phyloP scores from a whole-genome alignment of 2,113 vertebrate species.

The Elgaria multicarinata region DNA sequence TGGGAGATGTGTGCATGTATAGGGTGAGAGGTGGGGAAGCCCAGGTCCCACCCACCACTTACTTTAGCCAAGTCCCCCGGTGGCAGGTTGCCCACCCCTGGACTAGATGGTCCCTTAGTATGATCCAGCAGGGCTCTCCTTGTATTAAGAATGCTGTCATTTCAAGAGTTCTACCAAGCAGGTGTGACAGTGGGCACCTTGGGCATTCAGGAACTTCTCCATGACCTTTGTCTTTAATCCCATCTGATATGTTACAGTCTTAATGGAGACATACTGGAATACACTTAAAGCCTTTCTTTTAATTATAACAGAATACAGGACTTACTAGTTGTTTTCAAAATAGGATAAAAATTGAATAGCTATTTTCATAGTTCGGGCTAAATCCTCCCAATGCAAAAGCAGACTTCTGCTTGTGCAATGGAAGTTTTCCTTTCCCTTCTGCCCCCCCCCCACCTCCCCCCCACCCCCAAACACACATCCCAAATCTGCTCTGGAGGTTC shows the following conservation, averaged over 20 bases:
- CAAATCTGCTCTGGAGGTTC: not conserved
- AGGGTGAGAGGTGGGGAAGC: no score
- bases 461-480: no score
- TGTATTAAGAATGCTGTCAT: not conserved
- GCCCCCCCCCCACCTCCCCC: no score
- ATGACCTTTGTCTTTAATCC: not conserved
- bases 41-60: no score
- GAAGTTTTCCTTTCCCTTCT: no score
- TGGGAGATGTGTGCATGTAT: no score
- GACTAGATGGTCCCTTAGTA: not conserved
- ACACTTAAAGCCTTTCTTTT: not conserved
- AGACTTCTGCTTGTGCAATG: no score
- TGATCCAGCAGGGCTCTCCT: not conserved
- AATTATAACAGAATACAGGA: not conserved
- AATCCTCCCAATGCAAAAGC: no score
- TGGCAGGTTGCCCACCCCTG: not conserved
- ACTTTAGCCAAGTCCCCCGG: no score
- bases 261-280: not conserved
- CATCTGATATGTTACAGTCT: not conserved
- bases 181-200: no score
- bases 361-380: not conserved
- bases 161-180: not conserved
- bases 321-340: not conserved
- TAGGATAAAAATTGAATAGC: not conserved
- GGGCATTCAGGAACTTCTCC: not conserved